Evolutionary conservation across 2,888 invertebrate genomes (phyloP), one percentile per base, ranked within the genome.

Genomic region (Dasypogon diadema): DNA sequence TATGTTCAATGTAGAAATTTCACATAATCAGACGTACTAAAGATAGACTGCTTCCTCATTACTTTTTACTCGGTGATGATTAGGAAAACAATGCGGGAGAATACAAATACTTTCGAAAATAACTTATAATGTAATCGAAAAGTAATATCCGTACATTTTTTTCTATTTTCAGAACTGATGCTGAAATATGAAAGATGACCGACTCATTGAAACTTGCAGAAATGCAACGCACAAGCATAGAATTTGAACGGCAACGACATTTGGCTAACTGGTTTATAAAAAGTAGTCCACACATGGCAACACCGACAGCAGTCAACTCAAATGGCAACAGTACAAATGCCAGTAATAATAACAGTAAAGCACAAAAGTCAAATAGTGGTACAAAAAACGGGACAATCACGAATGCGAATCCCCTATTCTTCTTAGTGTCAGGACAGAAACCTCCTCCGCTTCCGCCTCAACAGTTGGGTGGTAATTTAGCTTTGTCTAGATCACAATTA

Each of bases 231-330:
- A 84, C 83, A 79, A 86, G 84, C 81, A 85, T 86, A 80, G 86
- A 86, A 80, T 85, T 85, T 78, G 86, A 86, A 81, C 83, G 86
- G 81, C 86, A 85, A 81, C 83, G 86, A 81, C 86, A 86, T 82
- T 81, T 86, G 81, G 85, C 85, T 79, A 86, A 86, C 83, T 86
- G 86, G 86, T 83, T 86, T 78, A 84, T 85, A 76, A 85, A 86
- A 80, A 85, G 85, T 79, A 84, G 86, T 80, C 85, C 85, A 76
- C 86, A 86, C 80, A 86, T 86, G 86, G 85, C 85, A 78, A 83
- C 83, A 74, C 83, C 70, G 48, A 12, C 26, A 24, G n/a, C 37
- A 34, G n/a, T 24, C 54, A 72, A 34, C 46, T 34, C 34, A 48
- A 51, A 76, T 68, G 55, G 74, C 76, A 60, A 78, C 75, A 76